Percentiles rank a stretch among this genome's conserved stretches.
These are phyloP conservation scores for Antechinus flavipes DNA, from an alignment of 2,113 vertebrate species.

Conservation along the genomic window DNA sequence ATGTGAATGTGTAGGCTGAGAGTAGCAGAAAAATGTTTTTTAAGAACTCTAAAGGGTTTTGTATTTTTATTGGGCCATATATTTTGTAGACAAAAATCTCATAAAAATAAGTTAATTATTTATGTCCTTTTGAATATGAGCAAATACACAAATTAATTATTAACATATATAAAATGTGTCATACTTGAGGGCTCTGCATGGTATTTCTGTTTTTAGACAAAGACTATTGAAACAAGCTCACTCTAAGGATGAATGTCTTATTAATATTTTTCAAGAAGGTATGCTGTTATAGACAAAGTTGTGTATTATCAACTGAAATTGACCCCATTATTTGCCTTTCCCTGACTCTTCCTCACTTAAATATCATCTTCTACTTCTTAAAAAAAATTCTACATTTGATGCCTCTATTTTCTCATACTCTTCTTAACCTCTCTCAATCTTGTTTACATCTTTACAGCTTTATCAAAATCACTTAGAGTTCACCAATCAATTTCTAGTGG, in stretches of 20 bases:
- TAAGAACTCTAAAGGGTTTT: background rate
- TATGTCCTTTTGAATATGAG: background rate
- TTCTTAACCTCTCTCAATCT: background rate
- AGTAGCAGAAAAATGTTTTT: background rate
- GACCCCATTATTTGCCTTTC: background rate
- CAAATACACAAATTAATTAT: background rate
- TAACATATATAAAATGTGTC: background rate
- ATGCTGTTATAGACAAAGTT: rapidly evolving
- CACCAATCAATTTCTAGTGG: background rate
- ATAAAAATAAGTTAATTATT: background rate
- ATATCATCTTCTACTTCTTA: background rate
- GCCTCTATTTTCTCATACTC: background rate
- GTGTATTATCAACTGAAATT: background rate
- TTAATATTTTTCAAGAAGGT: background rate
- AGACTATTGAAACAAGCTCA: background rate
- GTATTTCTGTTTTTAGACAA: background rate
- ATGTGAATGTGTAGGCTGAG: background rate
- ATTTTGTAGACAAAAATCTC: background rate
- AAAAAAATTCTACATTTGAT: background rate
- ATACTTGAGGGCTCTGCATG: background rate
- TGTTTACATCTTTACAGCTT: background rate
- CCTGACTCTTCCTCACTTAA: background rate
- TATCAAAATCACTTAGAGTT: background rate
- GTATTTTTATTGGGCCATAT: background rate
- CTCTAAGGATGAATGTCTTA: background rate